Conservation (phyloP, 2,888 invertebrate genomes). For the Cantharis flavilabris region DNA sequence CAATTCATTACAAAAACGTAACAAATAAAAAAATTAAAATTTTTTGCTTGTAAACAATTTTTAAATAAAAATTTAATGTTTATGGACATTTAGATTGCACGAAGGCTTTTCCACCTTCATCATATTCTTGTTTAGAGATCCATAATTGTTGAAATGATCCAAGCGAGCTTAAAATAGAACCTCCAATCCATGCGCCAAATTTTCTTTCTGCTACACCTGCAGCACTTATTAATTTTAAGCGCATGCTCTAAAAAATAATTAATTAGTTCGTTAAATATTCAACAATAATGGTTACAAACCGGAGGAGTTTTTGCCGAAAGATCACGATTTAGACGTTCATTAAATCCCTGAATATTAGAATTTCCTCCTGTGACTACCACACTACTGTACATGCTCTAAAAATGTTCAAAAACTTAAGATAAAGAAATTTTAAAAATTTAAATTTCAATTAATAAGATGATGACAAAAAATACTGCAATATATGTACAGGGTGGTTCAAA, state of each 20-base stretch:
- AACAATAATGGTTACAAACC: conserved; percentile 42
- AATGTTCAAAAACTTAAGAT: conserved; percentile 21
- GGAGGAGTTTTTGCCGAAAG: conserved; percentile 71
- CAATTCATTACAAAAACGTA: neutral
- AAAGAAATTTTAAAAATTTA: neutral
- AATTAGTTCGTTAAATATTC: neutral
- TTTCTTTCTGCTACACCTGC: conserved; percentile 67
- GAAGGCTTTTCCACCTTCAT: conserved; percentile 68
- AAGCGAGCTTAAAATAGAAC: conserved; percentile 73
- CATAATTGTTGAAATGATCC: conserved; percentile 80
- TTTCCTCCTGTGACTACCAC: conserved; percentile 76
- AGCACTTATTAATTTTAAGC: conserved; percentile 70
- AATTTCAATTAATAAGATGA: no score
- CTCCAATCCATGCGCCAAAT: conserved; percentile 78
- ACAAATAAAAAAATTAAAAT: neutral
- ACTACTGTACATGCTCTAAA: conserved; percentile 69
- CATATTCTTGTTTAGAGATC: conserved; percentile 77
- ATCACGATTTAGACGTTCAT: conserved; percentile 72
- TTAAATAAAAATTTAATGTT: conserved; percentile 8
- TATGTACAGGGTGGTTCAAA: no score
- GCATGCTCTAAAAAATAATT: conserved; percentile 60
- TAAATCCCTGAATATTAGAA: conserved; percentile 71
- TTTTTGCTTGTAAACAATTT: neutral
- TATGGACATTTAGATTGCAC: conserved; percentile 52
- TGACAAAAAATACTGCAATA: no score